Evolutionary conservation across 30 jellyfish, hydroid and myxozoan genomes (phyloP).

Genomic region (Cassiopea andromeda): DNA sequence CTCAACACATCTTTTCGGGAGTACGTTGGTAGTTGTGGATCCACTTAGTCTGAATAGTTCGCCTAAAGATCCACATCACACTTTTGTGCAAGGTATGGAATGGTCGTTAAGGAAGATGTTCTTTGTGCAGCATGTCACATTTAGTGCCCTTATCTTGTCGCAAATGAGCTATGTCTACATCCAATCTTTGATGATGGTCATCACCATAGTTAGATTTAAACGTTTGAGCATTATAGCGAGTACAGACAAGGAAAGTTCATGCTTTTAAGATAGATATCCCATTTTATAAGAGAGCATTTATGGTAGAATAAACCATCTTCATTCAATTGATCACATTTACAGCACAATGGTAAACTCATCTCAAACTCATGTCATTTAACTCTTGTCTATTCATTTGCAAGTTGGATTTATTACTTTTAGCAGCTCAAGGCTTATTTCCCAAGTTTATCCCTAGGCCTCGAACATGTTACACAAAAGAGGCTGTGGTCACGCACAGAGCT

Average conservation of each 20-base stretch:
- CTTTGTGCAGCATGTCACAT: too few relatives aligned
- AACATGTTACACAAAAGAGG: background rate
- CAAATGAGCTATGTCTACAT: too few relatives aligned
- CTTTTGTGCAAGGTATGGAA: too few relatives aligned
- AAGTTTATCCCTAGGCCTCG: background rate
- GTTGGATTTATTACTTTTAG: background rate
- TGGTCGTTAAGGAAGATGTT: too few relatives aligned
- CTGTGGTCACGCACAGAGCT: background rate
- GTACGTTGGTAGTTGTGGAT: too few relatives aligned
- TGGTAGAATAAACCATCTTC: background rate
- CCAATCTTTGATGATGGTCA: too few relatives aligned
- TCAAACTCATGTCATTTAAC: background rate
- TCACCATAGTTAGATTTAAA: too few relatives aligned
- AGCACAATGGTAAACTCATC: background rate
- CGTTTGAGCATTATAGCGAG: background rate
- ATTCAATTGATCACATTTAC: background rate
- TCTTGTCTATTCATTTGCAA: background rate
- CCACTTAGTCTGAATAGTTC: too few relatives aligned
- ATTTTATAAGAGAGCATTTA: too few relatives aligned
- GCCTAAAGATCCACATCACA: too few relatives aligned
- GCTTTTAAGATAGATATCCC: background rate
- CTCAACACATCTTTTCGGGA: too few relatives aligned
- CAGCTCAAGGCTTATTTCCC: background rate
- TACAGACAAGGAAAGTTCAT: background rate
- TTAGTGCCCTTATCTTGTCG: too few relatives aligned